phyloP scores from a whole-genome alignment of 2,888 invertebrate species.

The Limnephilus auricula region DNA sequence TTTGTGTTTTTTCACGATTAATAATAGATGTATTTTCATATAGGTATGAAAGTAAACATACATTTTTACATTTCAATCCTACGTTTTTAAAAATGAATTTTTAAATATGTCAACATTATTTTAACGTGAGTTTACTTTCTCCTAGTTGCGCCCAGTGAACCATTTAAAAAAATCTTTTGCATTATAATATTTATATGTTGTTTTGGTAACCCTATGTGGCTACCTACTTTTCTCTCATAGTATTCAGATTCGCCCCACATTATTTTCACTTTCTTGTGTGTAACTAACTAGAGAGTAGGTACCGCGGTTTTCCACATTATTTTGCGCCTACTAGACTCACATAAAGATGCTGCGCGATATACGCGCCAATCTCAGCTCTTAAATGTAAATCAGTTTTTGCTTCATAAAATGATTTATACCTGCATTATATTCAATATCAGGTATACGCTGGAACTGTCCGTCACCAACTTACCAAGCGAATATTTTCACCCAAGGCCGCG shows the following conservation, averaged over 20 bases:
- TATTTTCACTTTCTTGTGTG: not conserved
- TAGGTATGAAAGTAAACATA: too few species aligned
- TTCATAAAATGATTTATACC: not conserved
- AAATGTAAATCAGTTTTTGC: not conserved
- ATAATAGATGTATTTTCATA: too few species aligned
- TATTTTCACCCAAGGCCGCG: not conserved
- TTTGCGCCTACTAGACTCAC: not conserved
- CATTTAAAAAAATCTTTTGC: not conserved
- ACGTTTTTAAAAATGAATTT: too few species aligned
- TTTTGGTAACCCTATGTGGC: not conserved
- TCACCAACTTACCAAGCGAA: not conserved
- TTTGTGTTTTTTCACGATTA: not conserved
- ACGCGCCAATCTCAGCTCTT: not conserved
- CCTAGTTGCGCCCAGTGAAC: not conserved
- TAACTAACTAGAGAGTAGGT: not conserved
- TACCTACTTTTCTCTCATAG: not conserved
- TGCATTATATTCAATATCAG: not conserved
- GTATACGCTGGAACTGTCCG: not conserved
- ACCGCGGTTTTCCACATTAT: not conserved
- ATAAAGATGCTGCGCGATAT: not conserved
- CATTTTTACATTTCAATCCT: too few species aligned
- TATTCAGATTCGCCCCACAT: not conserved
- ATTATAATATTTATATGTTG: not conserved
- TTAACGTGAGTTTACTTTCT: not conserved
- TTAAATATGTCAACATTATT: too few species aligned